These are phyloP conservation scores for Microcebus ravelobensis DNA, from an alignment of 2,113 vertebrate genomes.

Conservation along the genomic window DNA sequence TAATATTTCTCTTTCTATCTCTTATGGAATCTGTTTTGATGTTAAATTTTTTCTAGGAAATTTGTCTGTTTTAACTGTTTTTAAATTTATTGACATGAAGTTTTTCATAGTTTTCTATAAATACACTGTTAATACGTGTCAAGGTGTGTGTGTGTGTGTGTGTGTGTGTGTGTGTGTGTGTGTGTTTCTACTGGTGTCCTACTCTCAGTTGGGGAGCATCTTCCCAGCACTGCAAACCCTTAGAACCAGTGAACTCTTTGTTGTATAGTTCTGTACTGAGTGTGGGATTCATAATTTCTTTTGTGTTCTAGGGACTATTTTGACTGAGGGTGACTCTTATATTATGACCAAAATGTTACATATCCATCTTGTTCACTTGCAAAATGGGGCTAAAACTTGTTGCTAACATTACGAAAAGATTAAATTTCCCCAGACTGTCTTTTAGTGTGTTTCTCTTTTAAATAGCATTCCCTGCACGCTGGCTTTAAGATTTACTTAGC, in stretches of 20 bases:
- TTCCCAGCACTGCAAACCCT: background rate
- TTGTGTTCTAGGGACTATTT: background rate
- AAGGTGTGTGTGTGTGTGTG: background rate
- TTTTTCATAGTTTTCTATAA: background rate
- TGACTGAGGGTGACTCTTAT: background rate
- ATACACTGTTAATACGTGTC: background rate
- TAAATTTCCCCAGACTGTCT: background rate
- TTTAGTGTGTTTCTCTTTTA: background rate
- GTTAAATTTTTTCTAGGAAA: background rate
- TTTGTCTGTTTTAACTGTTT: background rate
- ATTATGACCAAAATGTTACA: background rate
- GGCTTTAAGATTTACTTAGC: background rate
- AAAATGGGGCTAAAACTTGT: background rate
- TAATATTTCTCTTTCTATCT: background rate
- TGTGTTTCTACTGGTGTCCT: background rate
- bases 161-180: too few relatives aligned
- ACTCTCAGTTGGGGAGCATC: background rate
- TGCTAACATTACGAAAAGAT: background rate
- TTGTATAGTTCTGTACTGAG: background rate
- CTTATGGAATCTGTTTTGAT: background rate
- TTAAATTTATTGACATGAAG: background rate
- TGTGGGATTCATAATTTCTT: background rate
- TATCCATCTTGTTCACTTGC: background rate
- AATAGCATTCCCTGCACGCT: background rate
- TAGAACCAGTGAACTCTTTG: background rate